These are phyloP conservation scores for Lepus townsendii DNA, from an alignment of 2,797 vertebrate genomes.

Conservation along the genomic window DNA sequence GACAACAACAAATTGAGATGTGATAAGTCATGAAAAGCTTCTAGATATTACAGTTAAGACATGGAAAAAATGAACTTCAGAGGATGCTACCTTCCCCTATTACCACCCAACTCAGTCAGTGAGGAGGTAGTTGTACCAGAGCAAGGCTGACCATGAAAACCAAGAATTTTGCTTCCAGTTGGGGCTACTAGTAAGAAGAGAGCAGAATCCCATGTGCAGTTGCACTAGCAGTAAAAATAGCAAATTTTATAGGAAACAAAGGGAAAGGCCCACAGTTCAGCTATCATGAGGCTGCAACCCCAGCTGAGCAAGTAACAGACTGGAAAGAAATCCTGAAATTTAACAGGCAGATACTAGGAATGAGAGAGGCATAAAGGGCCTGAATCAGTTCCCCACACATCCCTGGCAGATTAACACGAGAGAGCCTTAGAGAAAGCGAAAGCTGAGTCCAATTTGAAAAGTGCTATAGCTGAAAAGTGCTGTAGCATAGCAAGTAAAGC, in stretches of 20 bases:
- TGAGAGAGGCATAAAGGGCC: neutral
- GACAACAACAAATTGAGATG: neutral
- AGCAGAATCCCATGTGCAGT: neutral
- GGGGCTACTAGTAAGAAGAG: neutral
- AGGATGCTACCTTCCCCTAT: neutral
- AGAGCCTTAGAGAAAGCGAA: neutral
- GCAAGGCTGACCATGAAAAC: neutral
- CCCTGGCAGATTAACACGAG: neutral
- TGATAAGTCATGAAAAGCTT: neutral
- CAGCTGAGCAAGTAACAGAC: constrained; percentile 13
- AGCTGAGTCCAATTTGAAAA: constrained; percentile 10
- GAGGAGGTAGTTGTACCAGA: neutral
- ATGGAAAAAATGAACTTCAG: neutral
- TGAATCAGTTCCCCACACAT: neutral
- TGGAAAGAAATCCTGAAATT: neutral
- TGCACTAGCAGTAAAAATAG: constrained; percentile 10
- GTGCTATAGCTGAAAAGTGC: neutral
- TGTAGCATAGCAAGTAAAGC: no score
- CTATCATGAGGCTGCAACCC: neutral
- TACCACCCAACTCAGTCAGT: neutral
- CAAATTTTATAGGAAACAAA: constrained; percentile 19
- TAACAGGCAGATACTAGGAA: neutral
- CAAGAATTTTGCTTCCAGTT: neutral
- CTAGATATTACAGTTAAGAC: neutral
- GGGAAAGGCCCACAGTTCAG: neutral